A percentile compares a stretch with the other conserved stretches of the same genome.
Evolutionary conservation across 2,888 invertebrate species (phyloP).

Genomic region (Dyspetes luteomarginatus): DNA sequence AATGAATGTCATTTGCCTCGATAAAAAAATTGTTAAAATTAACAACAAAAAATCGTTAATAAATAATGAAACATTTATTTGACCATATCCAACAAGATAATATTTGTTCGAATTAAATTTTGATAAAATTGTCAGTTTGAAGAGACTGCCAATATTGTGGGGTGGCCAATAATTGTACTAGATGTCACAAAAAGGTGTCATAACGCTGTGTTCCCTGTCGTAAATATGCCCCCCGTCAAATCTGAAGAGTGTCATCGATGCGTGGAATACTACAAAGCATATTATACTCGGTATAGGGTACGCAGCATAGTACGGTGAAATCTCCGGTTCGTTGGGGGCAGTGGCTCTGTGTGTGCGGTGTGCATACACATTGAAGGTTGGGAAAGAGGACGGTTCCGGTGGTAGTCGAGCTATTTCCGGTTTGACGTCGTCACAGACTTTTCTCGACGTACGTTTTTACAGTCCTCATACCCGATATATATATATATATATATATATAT

Average conservation of each 20-base stretch:
- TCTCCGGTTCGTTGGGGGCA: constrained; percentile 23
- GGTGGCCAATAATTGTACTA: neutral
- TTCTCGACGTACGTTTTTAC: constrained; percentile 1
- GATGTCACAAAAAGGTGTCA: neutral
- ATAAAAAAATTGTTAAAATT: too few species aligned
- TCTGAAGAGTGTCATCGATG: constrained; percentile 56
- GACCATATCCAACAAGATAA: too few species aligned
- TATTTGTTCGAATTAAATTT: too few species aligned
- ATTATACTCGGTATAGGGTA: constrained; percentile 2
- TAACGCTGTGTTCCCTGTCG: neutral
- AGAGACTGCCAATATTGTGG: neutral
- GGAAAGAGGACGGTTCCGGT: constrained; percentile 76
- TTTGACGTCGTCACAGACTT: constrained; percentile 62
- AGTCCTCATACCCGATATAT: constrained; percentile 8
- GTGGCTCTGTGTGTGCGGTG: constrained; percentile 16
- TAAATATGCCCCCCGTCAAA: neutral
- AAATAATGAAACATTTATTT: too few species aligned
- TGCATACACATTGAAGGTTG: constrained; percentile 57
- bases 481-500: constrained; percentile 33
- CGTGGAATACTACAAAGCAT: constrained; percentile 52
- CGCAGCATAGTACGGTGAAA: constrained; percentile 49
- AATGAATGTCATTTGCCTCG: too few species aligned
- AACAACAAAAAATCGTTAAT: too few species aligned
- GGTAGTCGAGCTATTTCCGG: constrained; percentile 73
- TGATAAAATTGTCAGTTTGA: too few species aligned